phyloP scores from a whole-genome alignment of 2,797 vertebrate species.

The Enteromius argenteus region DNA sequence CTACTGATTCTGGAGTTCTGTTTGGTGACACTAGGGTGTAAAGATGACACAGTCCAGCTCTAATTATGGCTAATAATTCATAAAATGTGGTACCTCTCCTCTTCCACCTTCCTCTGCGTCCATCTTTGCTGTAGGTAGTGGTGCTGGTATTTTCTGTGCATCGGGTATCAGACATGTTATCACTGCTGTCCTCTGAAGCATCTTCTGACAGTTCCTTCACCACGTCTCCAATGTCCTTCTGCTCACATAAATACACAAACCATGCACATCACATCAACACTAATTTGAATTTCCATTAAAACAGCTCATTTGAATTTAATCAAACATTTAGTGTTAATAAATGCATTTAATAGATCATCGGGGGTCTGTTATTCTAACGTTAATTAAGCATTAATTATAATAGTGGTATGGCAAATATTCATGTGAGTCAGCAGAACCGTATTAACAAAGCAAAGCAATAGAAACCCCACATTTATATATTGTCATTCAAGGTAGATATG shows the following conservation, averaged over 20 bases:
- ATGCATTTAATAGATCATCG: neutral
- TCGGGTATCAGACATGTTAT: constrained; percentile 87
- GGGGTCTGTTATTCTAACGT: neutral
- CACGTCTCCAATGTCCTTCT: constrained; percentile 91
- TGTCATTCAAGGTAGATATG: neutral
- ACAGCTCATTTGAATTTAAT: neutral
- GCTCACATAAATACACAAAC: constrained; percentile 52
- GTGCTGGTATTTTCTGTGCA: constrained; percentile 86
- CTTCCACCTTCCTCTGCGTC: constrained; percentile 88
- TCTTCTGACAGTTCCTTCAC: constrained; percentile 92
- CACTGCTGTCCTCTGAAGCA: constrained; percentile 92
- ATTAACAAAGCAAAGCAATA: neutral
- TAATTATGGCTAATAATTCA: neutral
- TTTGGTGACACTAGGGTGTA: neutral
- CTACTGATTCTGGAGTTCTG: neutral
- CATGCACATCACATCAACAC: constrained; percentile 21
- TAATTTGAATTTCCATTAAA: neutral
- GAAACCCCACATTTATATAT: neutral
- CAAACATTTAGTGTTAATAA: neutral
- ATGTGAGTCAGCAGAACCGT: neutral
- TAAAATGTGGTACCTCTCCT: constrained; percentile 84
- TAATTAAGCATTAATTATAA: neutral
- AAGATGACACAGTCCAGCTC: neutral
- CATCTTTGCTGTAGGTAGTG: constrained; percentile 79
- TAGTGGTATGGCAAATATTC: neutral